Base-by-base conservation (phyloP, 1,140 invertebrate species). In the Pogonognathellus flavescens region DNA sequence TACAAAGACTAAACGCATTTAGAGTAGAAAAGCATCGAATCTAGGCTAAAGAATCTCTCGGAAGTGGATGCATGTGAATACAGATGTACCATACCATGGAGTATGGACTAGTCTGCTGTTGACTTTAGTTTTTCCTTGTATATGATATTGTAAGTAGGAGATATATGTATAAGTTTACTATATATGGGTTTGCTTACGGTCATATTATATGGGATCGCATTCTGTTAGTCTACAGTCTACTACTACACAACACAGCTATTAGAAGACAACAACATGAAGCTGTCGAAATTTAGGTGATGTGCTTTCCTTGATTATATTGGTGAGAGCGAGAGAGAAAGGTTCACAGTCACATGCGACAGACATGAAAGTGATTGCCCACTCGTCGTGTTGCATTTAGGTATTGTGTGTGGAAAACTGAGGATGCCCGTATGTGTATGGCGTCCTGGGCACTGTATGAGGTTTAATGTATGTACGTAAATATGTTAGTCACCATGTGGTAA, bases 261-360 rank as follows among this genome's bases (percentile, higher is more conserved):
- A 66, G 62, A 3, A 6, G 2, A 41, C 6, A 41, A 18, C 11
- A 13, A 22, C 25, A 66, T 66, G 14, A 66, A 66, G 62, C 62
- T 22, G 62, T 66, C 62, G 70, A 31, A 25, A 50, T 76, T 76
- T 76, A 50, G 31, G 14, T 76, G 70, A 76, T 76, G 70, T 76
- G 70, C 49, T 76, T 76, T 31, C 70, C n/a, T 76, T 76, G 70
- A 76, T 76, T 66, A 66, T 25, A 66, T 66, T 66, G 62, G 41
- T 31, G 70, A 76, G 41, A 76, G 31, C 16, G 70, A 31, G 49
- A 50, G 70, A 41, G 11, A 57, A 57, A 14, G 11, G n/a, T n/a
- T n/a, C n/a, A 14, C 1, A 13, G 53, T 57, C 31, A 41, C 53
- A n/a, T 62, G 41, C 70, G 70, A 76, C 70, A 76, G 70, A 76